A percentile compares a stretch with the other conserved stretches of the same genome.
Conservation (phyloP, 2,888 invertebrate genomes). For the Macrosoma leucophasiata region DNA sequence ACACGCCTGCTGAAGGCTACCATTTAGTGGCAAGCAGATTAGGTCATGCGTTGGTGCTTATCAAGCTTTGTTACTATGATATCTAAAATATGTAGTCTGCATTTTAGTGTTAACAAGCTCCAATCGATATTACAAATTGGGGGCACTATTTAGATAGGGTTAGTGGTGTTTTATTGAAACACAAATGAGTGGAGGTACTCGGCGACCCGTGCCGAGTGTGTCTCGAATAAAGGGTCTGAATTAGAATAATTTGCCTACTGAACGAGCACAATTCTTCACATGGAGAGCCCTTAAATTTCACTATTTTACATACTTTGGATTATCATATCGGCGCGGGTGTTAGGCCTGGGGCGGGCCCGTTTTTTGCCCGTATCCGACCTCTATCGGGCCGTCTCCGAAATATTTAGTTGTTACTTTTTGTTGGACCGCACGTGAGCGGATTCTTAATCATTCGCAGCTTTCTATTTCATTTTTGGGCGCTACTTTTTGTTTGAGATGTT, state of each 20-base stretch:
- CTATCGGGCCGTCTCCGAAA: conserved; percentile 68
- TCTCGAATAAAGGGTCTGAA: conserved; percentile 72
- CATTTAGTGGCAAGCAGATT: too few relatives aligned
- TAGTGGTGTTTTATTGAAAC: conserved; percentile 72
- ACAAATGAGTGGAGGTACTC: conserved; percentile 65
- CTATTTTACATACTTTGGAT: conserved; percentile 75
- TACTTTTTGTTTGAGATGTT: too few relatives aligned
- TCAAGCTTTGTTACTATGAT: too few relatives aligned
- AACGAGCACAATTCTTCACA: conserved; percentile 74
- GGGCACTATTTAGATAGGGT: conserved; percentile 68
- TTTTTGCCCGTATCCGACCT: conserved; percentile 71
- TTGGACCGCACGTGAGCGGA: conserved; percentile 65
- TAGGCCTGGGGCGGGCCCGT: conserved; percentile 42
- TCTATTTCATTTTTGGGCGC: conserved; percentile 42
- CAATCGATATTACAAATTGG: conserved; percentile 47
- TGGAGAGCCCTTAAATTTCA: conserved; percentile 74
- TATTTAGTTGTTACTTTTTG: conserved; percentile 76
- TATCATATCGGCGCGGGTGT: conserved; percentile 71
- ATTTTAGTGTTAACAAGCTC: too few relatives aligned
- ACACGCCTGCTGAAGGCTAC: too few relatives aligned
- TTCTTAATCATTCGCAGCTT: conserved; percentile 55
- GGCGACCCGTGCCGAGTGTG: conserved; percentile 61
- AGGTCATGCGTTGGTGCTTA: too few relatives aligned
- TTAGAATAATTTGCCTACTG: conserved; percentile 72
- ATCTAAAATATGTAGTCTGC: too few relatives aligned